phyloP scores from a whole-genome alignment of 2,797 vertebrate species.

The Spinus pinus region DNA sequence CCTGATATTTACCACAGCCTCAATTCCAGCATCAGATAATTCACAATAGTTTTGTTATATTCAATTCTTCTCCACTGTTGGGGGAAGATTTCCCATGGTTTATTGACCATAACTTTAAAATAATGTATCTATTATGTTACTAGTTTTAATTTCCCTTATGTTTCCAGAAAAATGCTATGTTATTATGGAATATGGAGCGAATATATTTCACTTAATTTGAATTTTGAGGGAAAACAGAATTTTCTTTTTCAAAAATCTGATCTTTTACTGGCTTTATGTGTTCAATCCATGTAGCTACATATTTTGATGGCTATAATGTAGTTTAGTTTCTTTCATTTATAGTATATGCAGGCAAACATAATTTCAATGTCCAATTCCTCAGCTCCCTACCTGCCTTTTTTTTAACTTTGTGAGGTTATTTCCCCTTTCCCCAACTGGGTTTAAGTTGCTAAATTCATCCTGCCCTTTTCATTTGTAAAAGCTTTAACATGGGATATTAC shows the following conservation, averaged over 20 bases:
- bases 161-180: background rate
- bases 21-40: background rate
- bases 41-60: background rate
- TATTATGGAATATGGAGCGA: background rate
- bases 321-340: background rate
- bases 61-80: background rate
- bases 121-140: background rate
- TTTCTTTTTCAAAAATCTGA: background rate
- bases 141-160: background rate
- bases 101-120: background rate
- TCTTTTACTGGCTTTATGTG: background rate
- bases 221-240: background rate
- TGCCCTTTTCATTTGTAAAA: background rate
- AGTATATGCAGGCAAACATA: background rate
- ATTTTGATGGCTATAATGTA: background rate
- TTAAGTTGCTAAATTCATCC: background rate
- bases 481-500: background rate
- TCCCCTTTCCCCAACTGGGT: background rate
- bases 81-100: background rate
- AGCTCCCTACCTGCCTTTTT: background rate
- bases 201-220: background rate
- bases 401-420: background rate
- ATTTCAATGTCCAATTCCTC: background rate
- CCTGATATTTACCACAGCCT: background rate
- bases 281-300: background rate